Evolutionary conservation across 2,888 invertebrate species (phyloP).

Genomic region (Peribatodes rhomboidaria): DNA sequence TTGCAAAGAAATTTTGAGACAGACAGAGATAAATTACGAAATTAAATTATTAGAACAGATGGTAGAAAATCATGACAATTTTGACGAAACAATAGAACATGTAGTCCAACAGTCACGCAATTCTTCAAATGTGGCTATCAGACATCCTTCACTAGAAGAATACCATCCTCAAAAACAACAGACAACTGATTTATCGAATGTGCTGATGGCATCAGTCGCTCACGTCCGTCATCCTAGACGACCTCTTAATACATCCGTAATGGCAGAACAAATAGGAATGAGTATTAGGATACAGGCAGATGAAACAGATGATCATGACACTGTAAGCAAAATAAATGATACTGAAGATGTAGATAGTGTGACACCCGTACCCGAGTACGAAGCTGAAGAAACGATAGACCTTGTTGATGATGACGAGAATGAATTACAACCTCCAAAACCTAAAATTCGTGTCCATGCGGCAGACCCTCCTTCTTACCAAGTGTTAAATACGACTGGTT

Average conservation of each 20-base stretch:
- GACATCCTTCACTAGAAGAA: neutral
- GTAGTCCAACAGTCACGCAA: constrained; percentile 27
- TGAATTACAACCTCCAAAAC: constrained; percentile 18
- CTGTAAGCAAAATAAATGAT: constrained; percentile 1
- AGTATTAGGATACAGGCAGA: constrained; percentile 22
- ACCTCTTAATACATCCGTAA: neutral
- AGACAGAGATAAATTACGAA: constrained; percentile 4
- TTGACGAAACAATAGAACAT: constrained; percentile 29
- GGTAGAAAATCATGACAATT: constrained; percentile 10
- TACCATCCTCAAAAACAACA: neutral
- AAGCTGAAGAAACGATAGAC: constrained; percentile 11
- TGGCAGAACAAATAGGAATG: neutral
- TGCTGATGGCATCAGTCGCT: neutral
- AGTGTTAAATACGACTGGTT: no score
- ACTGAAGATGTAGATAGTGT: neutral
- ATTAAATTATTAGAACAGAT: constrained; percentile 14
- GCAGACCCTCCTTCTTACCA: neutral
- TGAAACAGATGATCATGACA: constrained; percentile 17
- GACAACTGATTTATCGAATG: neutral
- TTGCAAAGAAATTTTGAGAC: constrained; percentile 16
- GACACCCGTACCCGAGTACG: neutral
- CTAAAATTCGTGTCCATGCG: constrained; percentile 34
- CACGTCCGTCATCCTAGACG: constrained; percentile 1
- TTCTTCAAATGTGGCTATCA: neutral
- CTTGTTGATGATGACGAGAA: constrained; percentile 18